Evolutionary conservation across 2,888 invertebrate species (phyloP).

Genomic region (Cistogaster globosa): DNA sequence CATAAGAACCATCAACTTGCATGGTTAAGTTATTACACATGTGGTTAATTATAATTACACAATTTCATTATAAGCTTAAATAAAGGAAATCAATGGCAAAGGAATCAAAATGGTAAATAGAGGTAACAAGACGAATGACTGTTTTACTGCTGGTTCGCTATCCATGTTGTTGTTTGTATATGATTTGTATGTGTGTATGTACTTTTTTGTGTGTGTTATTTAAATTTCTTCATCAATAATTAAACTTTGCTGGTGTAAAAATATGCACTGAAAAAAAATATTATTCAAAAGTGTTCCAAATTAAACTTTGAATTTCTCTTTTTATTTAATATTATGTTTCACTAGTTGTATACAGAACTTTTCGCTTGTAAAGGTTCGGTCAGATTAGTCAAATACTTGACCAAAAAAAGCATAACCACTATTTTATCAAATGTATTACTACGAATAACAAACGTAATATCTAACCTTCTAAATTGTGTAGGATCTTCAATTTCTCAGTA

Average conservation of each 20-base stretch:
- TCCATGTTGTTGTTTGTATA: background rate
- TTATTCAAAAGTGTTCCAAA: background rate
- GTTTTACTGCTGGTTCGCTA: background rate
- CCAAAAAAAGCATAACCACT: too few relatives aligned
- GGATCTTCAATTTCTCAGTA: too few relatives aligned
- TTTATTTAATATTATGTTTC: too few relatives aligned
- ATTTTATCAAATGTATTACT: too few relatives aligned
- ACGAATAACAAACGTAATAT: too few relatives aligned
- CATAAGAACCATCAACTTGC: slow-evolving; percentile 36
- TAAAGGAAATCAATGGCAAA: slow-evolving; percentile 48
- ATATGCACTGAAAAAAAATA: slow-evolving; percentile 6
- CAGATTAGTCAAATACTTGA: too few relatives aligned
- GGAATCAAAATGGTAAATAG: slow-evolving; percentile 2
- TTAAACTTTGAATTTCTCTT: too few relatives aligned
- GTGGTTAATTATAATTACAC: slow-evolving; percentile 81
- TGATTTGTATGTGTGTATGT: slow-evolving; percentile 17
- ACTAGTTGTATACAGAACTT: too few relatives aligned
- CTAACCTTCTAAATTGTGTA: too few relatives aligned
- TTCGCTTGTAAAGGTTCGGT: too few relatives aligned
- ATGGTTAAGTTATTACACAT: slow-evolving; percentile 76
- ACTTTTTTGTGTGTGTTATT: slow-evolving; percentile 33
- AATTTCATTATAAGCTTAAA: slow-evolving; percentile 71
- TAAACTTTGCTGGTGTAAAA: background rate
- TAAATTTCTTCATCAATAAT: slow-evolving; percentile 50
- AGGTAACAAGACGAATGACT: slow-evolving; percentile 21